Conservation (phyloP, 2,888 invertebrate species). For the Dynastes grantii region DNA sequence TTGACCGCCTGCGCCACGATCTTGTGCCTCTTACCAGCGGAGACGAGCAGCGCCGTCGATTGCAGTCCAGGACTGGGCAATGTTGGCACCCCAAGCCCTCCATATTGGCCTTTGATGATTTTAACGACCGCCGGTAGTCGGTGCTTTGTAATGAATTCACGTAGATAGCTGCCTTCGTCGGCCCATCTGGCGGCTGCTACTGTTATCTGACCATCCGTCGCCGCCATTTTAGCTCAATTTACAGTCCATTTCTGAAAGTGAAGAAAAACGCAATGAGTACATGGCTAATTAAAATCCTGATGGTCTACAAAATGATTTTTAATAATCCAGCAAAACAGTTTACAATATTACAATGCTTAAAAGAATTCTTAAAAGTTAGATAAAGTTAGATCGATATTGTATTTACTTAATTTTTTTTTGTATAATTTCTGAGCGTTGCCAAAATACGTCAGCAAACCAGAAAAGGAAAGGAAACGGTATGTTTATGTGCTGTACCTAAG, state of each 20-base stretch:
- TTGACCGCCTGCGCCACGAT: slow-evolving; percentile 92
- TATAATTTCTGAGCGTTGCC: no score
- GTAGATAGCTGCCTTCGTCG: slow-evolving; percentile 82
- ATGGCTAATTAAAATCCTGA: background rate
- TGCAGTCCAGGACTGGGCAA: slow-evolving; percentile 89
- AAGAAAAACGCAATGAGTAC: slow-evolving; percentile 54
- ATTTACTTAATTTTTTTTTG: no score
- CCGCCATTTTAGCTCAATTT: slow-evolving; percentile 78
- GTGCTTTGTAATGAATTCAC: slow-evolving; percentile 82
- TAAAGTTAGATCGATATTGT: no score
- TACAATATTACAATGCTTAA: no score
- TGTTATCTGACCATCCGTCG: slow-evolving; percentile 92
- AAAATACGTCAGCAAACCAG: no score
- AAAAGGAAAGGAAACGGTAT: no score
- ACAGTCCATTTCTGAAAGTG: slow-evolving; percentile 74
- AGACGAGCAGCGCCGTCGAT: slow-evolving; percentile 88
- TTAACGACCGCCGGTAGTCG: slow-evolving; percentile 89
- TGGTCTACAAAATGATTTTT: background rate
- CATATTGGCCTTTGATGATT: slow-evolving; percentile 95
- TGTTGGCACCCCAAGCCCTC: slow-evolving; percentile 91
- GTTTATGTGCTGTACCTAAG: no score
- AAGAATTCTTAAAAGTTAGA: no score
- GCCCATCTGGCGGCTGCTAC: slow-evolving; percentile 87
- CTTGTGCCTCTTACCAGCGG: slow-evolving; percentile 88
- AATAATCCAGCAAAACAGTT: no score